Percentiles rank a stretch among this genome's conserved stretches.
Evolutionary conservation across 2,113 vertebrate genomes (phyloP).

Genomic region (Psittacara wagleri): DNA sequence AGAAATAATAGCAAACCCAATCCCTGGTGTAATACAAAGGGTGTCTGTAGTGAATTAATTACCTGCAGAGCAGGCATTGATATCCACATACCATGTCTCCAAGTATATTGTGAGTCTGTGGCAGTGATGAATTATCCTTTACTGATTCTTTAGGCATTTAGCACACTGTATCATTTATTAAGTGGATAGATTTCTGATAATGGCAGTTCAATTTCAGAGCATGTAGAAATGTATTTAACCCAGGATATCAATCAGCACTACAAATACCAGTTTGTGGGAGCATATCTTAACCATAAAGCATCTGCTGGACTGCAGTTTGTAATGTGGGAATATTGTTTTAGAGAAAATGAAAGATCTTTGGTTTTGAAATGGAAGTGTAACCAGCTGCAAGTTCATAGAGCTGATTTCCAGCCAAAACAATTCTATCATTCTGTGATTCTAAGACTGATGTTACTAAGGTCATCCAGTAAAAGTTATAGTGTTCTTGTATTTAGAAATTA

Average conservation of each 20-base stretch:
- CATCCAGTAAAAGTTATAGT: background rate
- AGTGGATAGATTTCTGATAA: conserved; percentile 42
- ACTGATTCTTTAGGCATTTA: background rate
- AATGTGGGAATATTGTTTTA: conserved; percentile 46
- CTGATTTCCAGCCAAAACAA: background rate
- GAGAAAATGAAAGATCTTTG: conserved; percentile 37
- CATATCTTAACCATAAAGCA: background rate
- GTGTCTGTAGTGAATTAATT: conserved; percentile 51
- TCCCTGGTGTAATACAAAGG: background rate
- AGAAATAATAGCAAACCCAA: background rate
- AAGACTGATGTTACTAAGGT: background rate
- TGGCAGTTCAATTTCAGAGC: conserved; percentile 33
- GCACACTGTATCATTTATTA: conserved; percentile 30
- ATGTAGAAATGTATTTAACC: background rate
- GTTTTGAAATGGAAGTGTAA: conserved; percentile 32
- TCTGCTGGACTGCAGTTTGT: conserved; percentile 16
- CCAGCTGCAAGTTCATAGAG: conserved; percentile 15
- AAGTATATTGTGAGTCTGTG: conserved; percentile 39
- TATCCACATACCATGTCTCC: background rate
- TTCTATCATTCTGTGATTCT: background rate
- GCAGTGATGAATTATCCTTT: conserved; percentile 52
- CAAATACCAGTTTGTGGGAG: background rate
- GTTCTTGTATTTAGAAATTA: background rate
- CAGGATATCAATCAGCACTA: background rate
- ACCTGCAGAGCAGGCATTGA: conserved; percentile 42